Evolutionary conservation across 2,113 vertebrate species (phyloP).

Genomic region (Dipodomys spectabilis): DNA sequence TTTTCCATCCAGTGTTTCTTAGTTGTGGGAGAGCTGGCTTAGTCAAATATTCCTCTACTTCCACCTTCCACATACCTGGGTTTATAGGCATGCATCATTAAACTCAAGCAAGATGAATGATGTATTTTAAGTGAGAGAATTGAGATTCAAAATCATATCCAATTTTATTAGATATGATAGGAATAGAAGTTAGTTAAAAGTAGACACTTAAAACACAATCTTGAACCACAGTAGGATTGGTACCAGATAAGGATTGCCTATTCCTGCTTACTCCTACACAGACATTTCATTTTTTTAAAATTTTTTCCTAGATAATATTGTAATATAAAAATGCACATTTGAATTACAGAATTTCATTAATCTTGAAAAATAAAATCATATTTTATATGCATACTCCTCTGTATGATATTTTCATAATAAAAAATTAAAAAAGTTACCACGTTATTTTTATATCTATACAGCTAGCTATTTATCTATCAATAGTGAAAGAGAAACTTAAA

Average conservation of each 20-base stretch:
- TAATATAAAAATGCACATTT: constrained; percentile 65
- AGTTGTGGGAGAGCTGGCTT: too few relatives aligned
- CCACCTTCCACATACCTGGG: too few relatives aligned
- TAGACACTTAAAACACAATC: constrained; percentile 3
- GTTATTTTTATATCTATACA: too few relatives aligned
- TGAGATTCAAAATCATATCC: constrained; percentile 34
- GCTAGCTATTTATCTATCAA: background rate
- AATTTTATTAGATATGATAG: constrained; percentile 45
- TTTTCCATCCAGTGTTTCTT: too few relatives aligned
- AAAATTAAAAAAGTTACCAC: constrained; percentile 54
- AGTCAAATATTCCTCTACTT: too few relatives aligned
- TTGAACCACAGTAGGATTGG: background rate
- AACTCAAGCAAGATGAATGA: background rate
- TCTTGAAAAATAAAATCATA: constrained; percentile 66
- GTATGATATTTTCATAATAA: constrained; percentile 53
- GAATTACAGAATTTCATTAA: constrained; percentile 74
- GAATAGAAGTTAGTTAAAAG: constrained; percentile 6
- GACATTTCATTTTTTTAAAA: constrained; percentile 49
- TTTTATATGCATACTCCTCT: constrained; percentile 18
- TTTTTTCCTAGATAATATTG: constrained; percentile 13
- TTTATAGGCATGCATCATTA: too few relatives aligned
- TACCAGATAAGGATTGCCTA: background rate
- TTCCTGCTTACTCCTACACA: constrained; percentile 41
- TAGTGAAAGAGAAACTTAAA: too few relatives aligned
- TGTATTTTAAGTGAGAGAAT: constrained; percentile 17